Evolutionary conservation across 64 coral and sea anemone genomes (phyloP).

Genomic region (Actinia tenebrosa): DNA sequence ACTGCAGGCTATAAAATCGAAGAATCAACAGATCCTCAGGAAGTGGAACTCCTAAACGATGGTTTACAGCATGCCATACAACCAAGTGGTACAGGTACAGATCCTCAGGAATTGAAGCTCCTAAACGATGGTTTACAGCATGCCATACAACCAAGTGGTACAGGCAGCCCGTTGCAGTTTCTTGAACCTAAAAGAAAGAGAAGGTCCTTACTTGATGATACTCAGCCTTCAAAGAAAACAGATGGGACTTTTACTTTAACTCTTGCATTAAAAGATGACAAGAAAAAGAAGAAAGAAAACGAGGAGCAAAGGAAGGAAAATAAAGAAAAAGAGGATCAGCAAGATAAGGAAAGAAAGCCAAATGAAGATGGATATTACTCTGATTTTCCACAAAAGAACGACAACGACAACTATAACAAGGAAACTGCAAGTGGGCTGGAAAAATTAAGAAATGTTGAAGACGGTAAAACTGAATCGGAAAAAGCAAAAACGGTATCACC

Average conservation of each 20-base stretch:
- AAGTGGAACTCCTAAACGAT: background rate
- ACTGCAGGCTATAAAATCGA: conserved; percentile 10
- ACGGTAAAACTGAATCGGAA: background rate
- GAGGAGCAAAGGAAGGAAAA: background rate
- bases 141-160: background rate
- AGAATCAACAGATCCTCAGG: background rate
- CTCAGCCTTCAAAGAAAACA: conserved; percentile 1
- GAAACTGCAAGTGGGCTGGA: background rate
- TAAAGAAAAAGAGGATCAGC: background rate
- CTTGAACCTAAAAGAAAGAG: background rate
- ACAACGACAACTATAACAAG: background rate
- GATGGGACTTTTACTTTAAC: conserved; percentile 12
- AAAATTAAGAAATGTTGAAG: background rate
- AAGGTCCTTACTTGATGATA: background rate
- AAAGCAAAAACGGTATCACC: background rate
- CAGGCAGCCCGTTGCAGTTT: background rate
- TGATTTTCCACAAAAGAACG: background rate
- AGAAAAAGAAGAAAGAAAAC: background rate
- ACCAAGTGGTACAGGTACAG: background rate
- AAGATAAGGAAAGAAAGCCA: background rate
- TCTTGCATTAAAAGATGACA: background rate
- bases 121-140: conserved; percentile 7
- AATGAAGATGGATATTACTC: background rate
- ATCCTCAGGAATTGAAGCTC: background rate
- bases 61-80: conserved; percentile 5